phyloP scores from a whole-genome alignment of 1,140 invertebrate genomes.

The Diorhabda carinulata region DNA sequence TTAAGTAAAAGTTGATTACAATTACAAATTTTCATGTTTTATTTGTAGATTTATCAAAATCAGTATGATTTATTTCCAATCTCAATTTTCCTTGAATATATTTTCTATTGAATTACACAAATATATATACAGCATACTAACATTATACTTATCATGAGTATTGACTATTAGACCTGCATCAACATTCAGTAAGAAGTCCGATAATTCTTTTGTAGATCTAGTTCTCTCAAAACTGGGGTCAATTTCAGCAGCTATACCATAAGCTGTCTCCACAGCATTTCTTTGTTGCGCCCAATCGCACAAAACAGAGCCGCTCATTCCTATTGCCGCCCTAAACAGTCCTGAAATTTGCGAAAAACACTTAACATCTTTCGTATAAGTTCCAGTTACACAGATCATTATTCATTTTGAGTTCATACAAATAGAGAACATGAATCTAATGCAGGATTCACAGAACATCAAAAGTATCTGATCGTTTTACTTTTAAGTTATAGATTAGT shows the following conservation, averaged over 20 bases:
- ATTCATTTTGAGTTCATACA: too few species aligned
- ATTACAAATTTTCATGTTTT: too few species aligned
- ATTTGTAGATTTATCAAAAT: not conserved
- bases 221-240: not conserved
- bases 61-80: too few species aligned
- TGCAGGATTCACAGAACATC: too few species aligned
- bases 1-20: too few species aligned
- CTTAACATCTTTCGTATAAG: too few species aligned
- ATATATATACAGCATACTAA: not conserved
- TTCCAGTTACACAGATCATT: too few species aligned
- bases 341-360: not conserved
- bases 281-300: slow-evolving; percentile 18
- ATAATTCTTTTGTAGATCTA: not conserved
- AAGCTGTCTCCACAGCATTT: slow-evolving; percentile 9
- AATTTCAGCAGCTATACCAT: slow-evolving; percentile 5
- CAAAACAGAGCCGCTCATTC: slow-evolving; percentile 23
- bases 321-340: slow-evolving; percentile 16
- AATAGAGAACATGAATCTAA: not conserved
- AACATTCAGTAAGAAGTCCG: not conserved
- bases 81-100: not conserved
- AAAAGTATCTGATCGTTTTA: too few species aligned
- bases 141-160: not conserved
- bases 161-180: not conserved
- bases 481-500: not conserved
- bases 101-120: not conserved